phyloP scores from a whole-genome alignment of 1,140 invertebrate species.

The Drosophila parabipectinata region DNA sequence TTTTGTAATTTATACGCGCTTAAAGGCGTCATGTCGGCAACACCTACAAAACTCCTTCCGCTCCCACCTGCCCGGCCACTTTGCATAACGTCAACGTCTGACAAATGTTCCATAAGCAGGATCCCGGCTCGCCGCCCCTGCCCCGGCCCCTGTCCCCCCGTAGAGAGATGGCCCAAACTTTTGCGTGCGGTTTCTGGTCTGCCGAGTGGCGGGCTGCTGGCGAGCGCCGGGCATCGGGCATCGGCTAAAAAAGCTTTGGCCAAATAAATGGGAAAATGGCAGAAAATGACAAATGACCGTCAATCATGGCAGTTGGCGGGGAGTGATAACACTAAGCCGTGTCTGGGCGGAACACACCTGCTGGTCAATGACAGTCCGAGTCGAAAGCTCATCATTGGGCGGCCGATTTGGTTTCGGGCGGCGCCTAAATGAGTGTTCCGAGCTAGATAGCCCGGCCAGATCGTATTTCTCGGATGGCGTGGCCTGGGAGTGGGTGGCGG shows the following conservation, averaged over 20 bases:
- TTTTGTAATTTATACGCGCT: constrained; percentile 80
- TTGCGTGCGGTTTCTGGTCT: constrained; percentile 69
- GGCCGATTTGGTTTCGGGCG: constrained; percentile 14
- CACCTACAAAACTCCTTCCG: constrained; percentile 72
- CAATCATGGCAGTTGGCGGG: constrained; percentile 75
- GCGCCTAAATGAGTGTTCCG: constrained; percentile 73
- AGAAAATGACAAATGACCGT: constrained; percentile 83
- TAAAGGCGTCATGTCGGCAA: constrained; percentile 80
- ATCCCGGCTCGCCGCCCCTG: background rate
- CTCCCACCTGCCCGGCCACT: constrained; percentile 43
- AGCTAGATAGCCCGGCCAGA: constrained; percentile 55
- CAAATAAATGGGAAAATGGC: constrained; percentile 78
- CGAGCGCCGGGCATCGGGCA: constrained; percentile 40
- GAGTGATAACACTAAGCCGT: constrained; percentile 68
- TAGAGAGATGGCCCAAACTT: constrained; percentile 44
- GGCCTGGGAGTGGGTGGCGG: constrained; percentile 11
- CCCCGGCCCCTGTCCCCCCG: background rate
- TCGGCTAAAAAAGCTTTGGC: constrained; percentile 76
- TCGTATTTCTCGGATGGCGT: constrained; percentile 32
- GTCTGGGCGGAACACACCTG: constrained; percentile 72
- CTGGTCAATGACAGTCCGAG: constrained; percentile 61
- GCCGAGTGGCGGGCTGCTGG: constrained; percentile 22
- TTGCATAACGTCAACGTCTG: constrained; percentile 79
- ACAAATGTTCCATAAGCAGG: constrained; percentile 81
- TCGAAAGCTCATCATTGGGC: constrained; percentile 69